These are phyloP conservation scores for Caenorhabditis sp. DNA, from an alignment of 2,888 invertebrate species.

Conservation along the genomic window DNA sequence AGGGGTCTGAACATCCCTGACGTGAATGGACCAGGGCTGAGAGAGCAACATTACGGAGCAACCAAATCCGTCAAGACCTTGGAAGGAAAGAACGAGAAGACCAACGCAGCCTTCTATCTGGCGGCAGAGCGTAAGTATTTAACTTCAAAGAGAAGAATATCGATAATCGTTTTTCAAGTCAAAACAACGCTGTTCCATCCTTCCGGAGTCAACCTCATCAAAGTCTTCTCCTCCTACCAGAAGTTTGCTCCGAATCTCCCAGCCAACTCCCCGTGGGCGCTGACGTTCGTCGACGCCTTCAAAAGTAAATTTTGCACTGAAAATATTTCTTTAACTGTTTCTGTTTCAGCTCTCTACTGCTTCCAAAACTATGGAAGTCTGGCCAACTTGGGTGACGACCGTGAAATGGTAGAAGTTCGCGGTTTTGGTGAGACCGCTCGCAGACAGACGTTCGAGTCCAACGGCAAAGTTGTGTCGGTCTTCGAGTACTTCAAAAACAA, in stretches of 20 bases:
- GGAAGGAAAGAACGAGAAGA: slow-evolving; percentile 14
- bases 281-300: neutral
- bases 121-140: slow-evolving; percentile 22
- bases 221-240: neutral
- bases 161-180: slow-evolving; percentile 24
- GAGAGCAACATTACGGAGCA: slow-evolving; percentile 8
- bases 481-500: slow-evolving; percentile 12
- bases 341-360: slow-evolving; percentile 3
- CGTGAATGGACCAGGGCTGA: neutral
- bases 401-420: neutral
- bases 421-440: slow-evolving; percentile 24
- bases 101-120: slow-evolving; percentile 21
- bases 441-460: neutral
- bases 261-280: neutral
- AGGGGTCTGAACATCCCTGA: neutral
- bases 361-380: slow-evolving; percentile 25
- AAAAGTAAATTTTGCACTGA: neutral
- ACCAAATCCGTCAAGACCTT: slow-evolving; percentile 33
- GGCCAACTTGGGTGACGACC: neutral
- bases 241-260: neutral
- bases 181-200: slow-evolving; percentile 47
- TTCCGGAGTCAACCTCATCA: neutral
- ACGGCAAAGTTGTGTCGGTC: neutral
- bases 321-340: too few relatives aligned
- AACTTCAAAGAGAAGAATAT: neutral